phyloP scores from a whole-genome alignment of 2,888 invertebrate genomes.

The Toxonevra muliebris region DNA sequence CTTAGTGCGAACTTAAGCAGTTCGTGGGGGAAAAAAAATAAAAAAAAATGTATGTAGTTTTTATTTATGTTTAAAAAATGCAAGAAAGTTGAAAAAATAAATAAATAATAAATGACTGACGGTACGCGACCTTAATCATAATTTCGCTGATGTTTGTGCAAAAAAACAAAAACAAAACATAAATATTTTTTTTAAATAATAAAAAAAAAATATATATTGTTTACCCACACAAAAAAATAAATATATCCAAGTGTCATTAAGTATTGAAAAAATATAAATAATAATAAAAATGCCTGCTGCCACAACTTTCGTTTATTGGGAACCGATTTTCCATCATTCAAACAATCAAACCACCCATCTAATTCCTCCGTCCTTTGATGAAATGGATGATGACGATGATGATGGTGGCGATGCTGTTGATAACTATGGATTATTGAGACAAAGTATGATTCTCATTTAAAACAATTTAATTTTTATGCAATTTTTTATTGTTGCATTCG shows the following conservation, averaged over 20 bases:
- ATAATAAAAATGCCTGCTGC: conserved; percentile 41
- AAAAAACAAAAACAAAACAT: background rate
- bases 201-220: background rate
- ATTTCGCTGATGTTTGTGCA: background rate
- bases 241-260: conserved; percentile 11
- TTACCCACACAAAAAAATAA: background rate
- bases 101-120: background rate
- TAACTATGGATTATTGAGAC: too few relatives aligned
- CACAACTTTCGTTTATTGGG: conserved; percentile 43
- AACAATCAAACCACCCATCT: too few relatives aligned
- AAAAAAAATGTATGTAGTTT: background rate
- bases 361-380: too few relatives aligned
- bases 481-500: too few relatives aligned
- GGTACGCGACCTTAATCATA: background rate
- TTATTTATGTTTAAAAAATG: background rate
- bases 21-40: background rate
- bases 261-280: conserved; percentile 30
- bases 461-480: too few relatives aligned
- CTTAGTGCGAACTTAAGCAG: background rate
- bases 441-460: too few relatives aligned
- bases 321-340: conserved; percentile 32
- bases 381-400: too few relatives aligned
- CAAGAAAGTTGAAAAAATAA: background rate
- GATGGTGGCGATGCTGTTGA: too few relatives aligned
- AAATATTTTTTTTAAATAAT: background rate